Base-by-base conservation (phyloP, 1,140 invertebrate genomes). In the Drosophila arawakana region DNA sequence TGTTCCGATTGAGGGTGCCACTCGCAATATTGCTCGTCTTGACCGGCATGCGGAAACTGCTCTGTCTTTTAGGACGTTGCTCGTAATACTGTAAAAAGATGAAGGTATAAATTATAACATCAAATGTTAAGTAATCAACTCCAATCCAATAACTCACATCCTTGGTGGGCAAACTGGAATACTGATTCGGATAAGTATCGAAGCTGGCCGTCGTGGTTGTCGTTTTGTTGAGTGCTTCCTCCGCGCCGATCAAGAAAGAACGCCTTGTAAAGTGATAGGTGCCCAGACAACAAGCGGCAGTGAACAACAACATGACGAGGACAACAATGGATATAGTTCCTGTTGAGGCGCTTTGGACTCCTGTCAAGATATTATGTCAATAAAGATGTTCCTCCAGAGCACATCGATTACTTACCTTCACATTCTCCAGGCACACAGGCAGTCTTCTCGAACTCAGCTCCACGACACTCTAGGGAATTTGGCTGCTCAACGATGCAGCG, bases 141-240 rank as follows among this genome's bases (percentile, higher is more conserved):
- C n/a, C 2, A 6, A 18, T 21, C 37, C n/a, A 39, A 46, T n/a
- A 6, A 81, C 93, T 94, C 72, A 95, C 94, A 91, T 96, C 95
- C 84, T 96, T 96, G 57, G 96, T 92, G 0, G 95, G 96, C 35
- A 97, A 95, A n/a, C 96, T 95, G 46, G 96, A 96, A 86, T 97
- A 97, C 67, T 96, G 95, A 91, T 97, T 97, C 80, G 96, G 96
- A 82, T 96, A 96, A 0, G 95, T 95, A 58, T 97, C 96, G 79
- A 97, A 97, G 90, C 96, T 96, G 54, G 95, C 95, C 10, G 80
- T 84, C 11, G 91, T 91, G 4, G 91, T 91, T 0, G 80, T 92
- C 46, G 91, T 92, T 46, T 84, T 88, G 35, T 59, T 93, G 68
- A 91, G 68, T 1, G 77, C 73, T 69, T 88, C 74, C 50, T 86